phyloP scores from a whole-genome alignment of 1,140 invertebrate species.

The Diorhabda elongata region DNA sequence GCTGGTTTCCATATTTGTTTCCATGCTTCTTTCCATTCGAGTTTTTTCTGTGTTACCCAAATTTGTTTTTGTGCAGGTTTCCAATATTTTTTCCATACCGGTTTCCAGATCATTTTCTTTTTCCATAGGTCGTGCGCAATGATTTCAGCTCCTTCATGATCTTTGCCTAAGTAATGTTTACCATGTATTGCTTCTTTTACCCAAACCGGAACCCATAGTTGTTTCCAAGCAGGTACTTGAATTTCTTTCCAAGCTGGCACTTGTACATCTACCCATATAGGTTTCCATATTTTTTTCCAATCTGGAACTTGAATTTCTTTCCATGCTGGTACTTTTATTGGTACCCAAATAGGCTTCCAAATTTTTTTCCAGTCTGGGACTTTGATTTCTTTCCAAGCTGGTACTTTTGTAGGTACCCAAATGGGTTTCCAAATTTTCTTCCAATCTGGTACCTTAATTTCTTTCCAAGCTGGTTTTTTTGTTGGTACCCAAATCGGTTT shows the following conservation, averaged over 20 bases:
- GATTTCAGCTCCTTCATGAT: slow-evolving; percentile 66
- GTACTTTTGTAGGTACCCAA: slow-evolving; percentile 59
- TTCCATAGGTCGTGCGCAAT: slow-evolving; percentile 72
- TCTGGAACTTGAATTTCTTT: slow-evolving; percentile 61
- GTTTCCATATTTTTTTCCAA: slow-evolving; percentile 62
- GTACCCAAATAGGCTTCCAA: slow-evolving; percentile 62
- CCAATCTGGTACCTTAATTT: slow-evolving; percentile 57
- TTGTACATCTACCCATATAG: slow-evolving; percentile 57
- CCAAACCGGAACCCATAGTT: slow-evolving; percentile 62
- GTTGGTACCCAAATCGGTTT: slow-evolving; percentile 57
- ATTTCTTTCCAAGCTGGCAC: slow-evolving; percentile 61
- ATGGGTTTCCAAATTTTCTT: slow-evolving; percentile 58
- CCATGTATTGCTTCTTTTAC: slow-evolving; percentile 67
- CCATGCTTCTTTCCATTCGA: slow-evolving; percentile 71
- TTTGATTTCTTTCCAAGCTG: slow-evolving; percentile 55
- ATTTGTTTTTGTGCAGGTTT: slow-evolving; percentile 69
- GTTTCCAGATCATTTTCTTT: slow-evolving; percentile 71
- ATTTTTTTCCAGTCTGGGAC: slow-evolving; percentile 60
- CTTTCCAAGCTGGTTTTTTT: slow-evolving; percentile 63
- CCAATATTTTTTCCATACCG: slow-evolving; percentile 71
- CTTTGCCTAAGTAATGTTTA: slow-evolving; percentile 67
- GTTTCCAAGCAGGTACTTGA: slow-evolving; percentile 59
- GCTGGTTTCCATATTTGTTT: slow-evolving; percentile 70
- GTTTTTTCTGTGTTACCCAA: slow-evolving; percentile 72
- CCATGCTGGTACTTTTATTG: slow-evolving; percentile 60